Evolutionary conservation across 2,888 invertebrate species (phyloP).

Genomic region (Netelia virgata): DNA sequence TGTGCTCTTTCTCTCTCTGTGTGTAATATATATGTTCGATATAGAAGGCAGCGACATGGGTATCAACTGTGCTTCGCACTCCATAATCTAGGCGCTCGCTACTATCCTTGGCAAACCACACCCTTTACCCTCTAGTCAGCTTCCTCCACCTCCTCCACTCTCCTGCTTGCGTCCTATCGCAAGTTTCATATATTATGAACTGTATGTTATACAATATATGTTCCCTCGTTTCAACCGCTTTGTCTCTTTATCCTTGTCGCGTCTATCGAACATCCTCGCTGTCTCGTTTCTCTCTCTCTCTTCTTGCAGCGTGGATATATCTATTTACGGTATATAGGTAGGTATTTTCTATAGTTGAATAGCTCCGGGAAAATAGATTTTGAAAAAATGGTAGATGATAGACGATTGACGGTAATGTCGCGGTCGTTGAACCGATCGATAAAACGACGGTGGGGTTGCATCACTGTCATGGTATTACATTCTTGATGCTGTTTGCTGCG

Average conservation of each 20-base stretch:
- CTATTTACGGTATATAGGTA: neutral
- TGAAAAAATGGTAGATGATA: too few relatives aligned
- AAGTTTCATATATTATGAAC: neutral
- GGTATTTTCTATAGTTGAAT: neutral
- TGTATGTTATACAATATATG: neutral
- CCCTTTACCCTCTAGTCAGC: slow-evolving; percentile 3
- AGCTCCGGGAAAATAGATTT: neutral
- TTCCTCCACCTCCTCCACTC: neutral
- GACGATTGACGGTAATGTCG: too few relatives aligned
- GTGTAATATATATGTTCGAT: slow-evolving; percentile 7
- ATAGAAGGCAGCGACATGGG: slow-evolving; percentile 24
- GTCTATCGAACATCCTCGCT: neutral
- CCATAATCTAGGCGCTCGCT: slow-evolving; percentile 47
- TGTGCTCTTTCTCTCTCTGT: slow-evolving; percentile 21
- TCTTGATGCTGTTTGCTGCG: too few relatives aligned
- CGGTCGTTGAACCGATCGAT: too few relatives aligned
- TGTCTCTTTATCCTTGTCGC: neutral
- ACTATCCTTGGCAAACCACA: slow-evolving; percentile 16
- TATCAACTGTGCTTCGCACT: slow-evolving; percentile 55
- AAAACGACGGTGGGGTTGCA: too few relatives aligned
- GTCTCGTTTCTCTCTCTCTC: too few relatives aligned
- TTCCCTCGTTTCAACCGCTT: neutral
- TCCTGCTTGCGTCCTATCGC: slow-evolving; percentile 1
- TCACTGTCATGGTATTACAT: too few relatives aligned
- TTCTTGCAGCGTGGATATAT: neutral